Base-by-base conservation (phyloP, 2,888 invertebrate genomes). In the Drosophila nr. fundita region DNA sequence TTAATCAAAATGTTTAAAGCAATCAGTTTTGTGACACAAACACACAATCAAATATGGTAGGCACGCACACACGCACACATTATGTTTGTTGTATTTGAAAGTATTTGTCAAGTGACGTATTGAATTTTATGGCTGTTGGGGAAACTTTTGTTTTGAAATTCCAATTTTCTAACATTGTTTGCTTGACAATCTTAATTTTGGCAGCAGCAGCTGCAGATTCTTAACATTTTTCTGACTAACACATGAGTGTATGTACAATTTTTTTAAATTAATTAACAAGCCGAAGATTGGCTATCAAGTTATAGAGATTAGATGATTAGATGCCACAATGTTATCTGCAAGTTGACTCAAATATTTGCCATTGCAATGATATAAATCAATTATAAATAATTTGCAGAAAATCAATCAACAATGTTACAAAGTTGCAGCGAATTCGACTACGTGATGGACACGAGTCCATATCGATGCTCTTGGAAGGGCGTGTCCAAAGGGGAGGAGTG, bases 1-100 rank as follows among this genome's bases (percentile, higher is more conserved):
- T 80, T 80, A 80, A 80, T 80, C 72, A 75, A 80, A 80, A 70
- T 64, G 36, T 64, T 45, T 49, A 72, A 59, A 15, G 61, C 32
- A 53, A 64, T 60, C 63, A 63, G 45, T 52, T 58, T 50, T 73
- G 29, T 69, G 45, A 30, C 52, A 34, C 53, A 59, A 68, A 63
- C 48, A 32, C 36, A 59, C 18, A 58, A 50, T 59, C 54, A 59
- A 42, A 53, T 49, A 45, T 7, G 21, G 6, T 4, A 1, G 21
- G 4, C 48, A 60, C 10, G 0, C 30, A 30, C 27, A 27, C 27
- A 27, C 27, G 27, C 27, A 5, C 5, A 27, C 29, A 30, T 10
- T 30, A 10, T 10, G 10, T 10, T 30, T 2, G 30, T 30, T 10
- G 3, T 24, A 30, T 52, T 36, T 53, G 21, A 49, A 64, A 59